These are phyloP conservation scores for Clunio marinus DNA, from an alignment of 2,888 invertebrate genomes.

Conservation along the genomic window DNA sequence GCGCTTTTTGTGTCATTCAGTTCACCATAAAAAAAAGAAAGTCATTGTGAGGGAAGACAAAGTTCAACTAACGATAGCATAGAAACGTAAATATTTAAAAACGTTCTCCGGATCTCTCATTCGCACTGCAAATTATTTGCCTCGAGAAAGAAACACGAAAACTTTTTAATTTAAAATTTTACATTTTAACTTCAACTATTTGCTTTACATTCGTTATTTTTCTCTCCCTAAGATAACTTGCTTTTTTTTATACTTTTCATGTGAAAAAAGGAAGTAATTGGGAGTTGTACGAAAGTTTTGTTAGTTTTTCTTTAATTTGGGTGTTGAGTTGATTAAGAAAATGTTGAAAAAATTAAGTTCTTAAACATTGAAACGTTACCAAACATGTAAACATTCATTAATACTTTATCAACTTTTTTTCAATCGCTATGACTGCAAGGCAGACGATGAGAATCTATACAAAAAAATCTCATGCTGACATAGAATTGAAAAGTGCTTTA, in stretches of 20 bases:
- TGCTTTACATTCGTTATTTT: neutral
- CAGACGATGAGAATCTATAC: neutral
- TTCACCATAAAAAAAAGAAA: neutral
- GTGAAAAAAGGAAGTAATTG: too few species aligned
- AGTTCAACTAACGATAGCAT: neutral
- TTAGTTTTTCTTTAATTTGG: too few species aligned
- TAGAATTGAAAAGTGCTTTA: slow-evolving; percentile 29
- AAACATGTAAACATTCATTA: too few species aligned
- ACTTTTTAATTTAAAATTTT: slow-evolving; percentile 14
- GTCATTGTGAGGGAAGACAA: neutral
- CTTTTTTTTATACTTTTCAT: neutral
- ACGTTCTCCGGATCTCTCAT: neutral
- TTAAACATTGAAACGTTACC: too few species aligned
- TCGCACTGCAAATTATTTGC: neutral
- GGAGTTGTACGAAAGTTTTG: too few species aligned
- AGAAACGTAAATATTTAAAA: neutral
- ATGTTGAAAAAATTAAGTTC: too few species aligned
- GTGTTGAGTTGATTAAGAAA: too few species aligned
- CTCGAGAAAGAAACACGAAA: neutral
- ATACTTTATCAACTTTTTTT: too few species aligned
- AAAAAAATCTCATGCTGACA: neutral
- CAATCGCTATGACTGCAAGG: too few species aligned
- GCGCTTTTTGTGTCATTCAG: too few species aligned
- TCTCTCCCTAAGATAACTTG: too few species aligned
- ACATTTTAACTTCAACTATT: neutral